These are phyloP conservation scores for Zeugodacus cucurbitae DNA, from an alignment of 1,140 invertebrate species.

Conservation along the genomic window DNA sequence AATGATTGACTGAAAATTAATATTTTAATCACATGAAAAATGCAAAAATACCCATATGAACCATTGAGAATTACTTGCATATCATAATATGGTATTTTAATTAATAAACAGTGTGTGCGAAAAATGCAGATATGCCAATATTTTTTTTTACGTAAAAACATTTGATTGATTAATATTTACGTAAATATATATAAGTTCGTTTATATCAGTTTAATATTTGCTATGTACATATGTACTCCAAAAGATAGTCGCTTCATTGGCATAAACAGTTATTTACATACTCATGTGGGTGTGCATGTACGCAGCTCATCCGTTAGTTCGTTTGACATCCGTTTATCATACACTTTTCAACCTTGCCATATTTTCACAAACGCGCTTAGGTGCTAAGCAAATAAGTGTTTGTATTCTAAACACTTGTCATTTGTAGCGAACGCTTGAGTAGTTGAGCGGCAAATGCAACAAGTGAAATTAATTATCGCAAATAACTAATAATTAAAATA, in stretches of 20 bases:
- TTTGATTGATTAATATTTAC: neutral
- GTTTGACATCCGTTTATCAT: neutral
- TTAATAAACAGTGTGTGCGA: neutral
- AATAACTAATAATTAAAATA: neutral
- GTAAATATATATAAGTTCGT: neutral
- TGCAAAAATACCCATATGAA: too few relatives aligned
- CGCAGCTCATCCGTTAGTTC: neutral
- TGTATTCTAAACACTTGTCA: neutral
- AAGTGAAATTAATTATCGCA: neutral
- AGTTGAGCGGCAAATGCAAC: neutral
- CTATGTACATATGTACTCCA: neutral
- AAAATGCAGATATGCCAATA: neutral
- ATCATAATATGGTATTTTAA: neutral
- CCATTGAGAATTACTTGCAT: too few relatives aligned
- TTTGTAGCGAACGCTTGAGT: neutral
- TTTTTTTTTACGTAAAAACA: neutral
- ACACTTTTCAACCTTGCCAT: neutral
- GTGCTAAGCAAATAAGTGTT: neutral
- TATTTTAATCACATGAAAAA: too few relatives aligned
- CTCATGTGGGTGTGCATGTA: neutral
- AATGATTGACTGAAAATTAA: too few relatives aligned
- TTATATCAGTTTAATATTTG: too few relatives aligned
- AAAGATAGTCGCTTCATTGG: neutral
- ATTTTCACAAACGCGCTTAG: neutral
- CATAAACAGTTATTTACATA: neutral